These are phyloP conservation scores for Phaenicophaeus curvirostris DNA, from an alignment of 2,797 vertebrate species.

Conservation along the genomic window DNA sequence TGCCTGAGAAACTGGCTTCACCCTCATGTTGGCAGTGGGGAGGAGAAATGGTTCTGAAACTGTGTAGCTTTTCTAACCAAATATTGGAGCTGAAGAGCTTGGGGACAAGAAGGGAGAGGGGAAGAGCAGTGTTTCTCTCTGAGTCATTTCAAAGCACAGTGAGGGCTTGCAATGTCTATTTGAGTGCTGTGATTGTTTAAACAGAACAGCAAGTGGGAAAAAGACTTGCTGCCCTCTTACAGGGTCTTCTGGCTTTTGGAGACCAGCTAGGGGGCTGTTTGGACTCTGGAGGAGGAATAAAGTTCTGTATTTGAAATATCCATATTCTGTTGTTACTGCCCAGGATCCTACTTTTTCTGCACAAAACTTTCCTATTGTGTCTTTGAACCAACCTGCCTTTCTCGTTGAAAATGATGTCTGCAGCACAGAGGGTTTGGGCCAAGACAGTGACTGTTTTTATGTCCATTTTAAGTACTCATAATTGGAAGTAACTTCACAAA, in stretches of 20 bases:
- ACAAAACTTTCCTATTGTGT: accelerated
- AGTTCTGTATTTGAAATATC: neutral
- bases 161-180: neutral
- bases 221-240: neutral
- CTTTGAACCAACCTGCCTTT: neutral
- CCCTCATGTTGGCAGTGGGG: accelerated
- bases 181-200: neutral
- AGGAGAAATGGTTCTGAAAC: neutral
- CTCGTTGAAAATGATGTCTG: accelerated
- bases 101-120: neutral
- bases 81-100: neutral
- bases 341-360: neutral
- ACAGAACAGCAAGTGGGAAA: neutral
- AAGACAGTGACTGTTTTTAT: neutral
- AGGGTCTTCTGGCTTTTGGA: neutral
- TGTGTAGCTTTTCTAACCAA: neutral
- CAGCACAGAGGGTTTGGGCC: neutral
- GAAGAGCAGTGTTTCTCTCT: accelerated
- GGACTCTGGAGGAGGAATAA: neutral
- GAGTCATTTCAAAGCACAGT: neutral
- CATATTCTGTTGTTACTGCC: neutral
- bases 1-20: neutral
- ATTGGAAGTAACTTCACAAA: neutral
- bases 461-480: neutral
- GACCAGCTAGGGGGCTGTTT: neutral